Evolutionary conservation across 2,797 vertebrate genomes (phyloP).

Genomic region (Coreius guichenoti): DNA sequence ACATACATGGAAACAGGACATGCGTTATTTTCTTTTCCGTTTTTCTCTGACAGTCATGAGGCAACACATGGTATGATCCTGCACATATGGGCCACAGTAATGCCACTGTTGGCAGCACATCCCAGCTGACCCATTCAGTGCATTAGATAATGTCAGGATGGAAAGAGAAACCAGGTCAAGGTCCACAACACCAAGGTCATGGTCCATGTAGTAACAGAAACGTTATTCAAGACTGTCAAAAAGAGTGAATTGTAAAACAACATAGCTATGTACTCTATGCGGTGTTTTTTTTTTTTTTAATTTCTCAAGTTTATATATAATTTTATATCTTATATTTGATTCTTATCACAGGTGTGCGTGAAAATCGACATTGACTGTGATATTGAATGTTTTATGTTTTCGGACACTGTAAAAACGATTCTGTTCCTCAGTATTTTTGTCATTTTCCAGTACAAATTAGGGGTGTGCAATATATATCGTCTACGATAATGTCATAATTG

Average conservation of each 20-base stretch:
- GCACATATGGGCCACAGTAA: conserved; percentile 23
- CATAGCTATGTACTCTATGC: conserved; percentile 4
- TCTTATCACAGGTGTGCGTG: background rate
- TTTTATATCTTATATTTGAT: conserved; percentile 28
- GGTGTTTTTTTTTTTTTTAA: conserved; percentile 45
- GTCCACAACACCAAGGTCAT: background rate
- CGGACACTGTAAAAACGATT: background rate
- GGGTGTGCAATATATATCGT: too few relatives aligned
- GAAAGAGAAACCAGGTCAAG: conserved; percentile 11
- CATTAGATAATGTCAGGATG: background rate
- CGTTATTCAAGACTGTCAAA: conserved; percentile 11
- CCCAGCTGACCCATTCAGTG: background rate
- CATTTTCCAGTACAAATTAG: background rate
- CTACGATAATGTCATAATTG: too few relatives aligned
- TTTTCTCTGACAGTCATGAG: conserved; percentile 2
- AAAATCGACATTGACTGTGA: background rate
- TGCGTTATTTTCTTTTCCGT: background rate
- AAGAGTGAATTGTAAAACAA: conserved; percentile 33
- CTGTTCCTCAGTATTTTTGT: background rate
- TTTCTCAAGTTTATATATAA: conserved; percentile 9
- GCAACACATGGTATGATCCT: conserved; percentile 17
- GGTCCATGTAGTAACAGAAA: conserved; percentile 5
- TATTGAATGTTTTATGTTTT: conserved; percentile 14
- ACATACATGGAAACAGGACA: background rate
- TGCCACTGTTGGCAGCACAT: conserved; percentile 14